Conservation (phyloP, 2,113 vertebrate genomes). For the Opisthocomus hoazin region DNA sequence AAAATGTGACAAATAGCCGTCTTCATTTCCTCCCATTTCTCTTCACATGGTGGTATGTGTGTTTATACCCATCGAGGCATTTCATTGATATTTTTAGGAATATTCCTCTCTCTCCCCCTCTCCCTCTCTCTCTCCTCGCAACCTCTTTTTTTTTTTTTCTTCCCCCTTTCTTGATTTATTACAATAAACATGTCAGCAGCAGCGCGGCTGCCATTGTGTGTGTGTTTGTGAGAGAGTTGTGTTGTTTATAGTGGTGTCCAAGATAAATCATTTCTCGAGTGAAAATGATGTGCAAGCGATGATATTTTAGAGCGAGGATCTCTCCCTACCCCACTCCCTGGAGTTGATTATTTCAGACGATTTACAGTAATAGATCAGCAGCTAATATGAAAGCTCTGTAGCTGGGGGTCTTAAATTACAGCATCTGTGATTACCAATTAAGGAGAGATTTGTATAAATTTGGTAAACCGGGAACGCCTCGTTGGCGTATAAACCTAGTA, state of each 20-base stretch:
- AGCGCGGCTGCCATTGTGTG: constrained; percentile 84
- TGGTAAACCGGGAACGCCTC: constrained; percentile 78
- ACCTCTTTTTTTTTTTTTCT: constrained; percentile 47
- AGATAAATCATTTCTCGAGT: constrained; percentile 89
- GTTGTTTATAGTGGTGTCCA: constrained; percentile 89
- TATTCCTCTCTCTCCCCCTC: constrained; percentile 71
- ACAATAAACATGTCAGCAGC: constrained; percentile 93
- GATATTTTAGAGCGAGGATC: constrained; percentile 75
- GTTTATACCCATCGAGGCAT: constrained; percentile 79
- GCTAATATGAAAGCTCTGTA: constrained; percentile 83
- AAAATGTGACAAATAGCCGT: constrained; percentile 92
- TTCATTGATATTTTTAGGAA: constrained; percentile 77
- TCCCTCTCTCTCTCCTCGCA: constrained; percentile 40
- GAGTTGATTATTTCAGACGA: constrained; percentile 80
- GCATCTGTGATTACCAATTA: constrained; percentile 90
- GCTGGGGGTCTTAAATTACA: constrained; percentile 88
- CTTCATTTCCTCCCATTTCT: constrained; percentile 83
- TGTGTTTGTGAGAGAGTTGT: constrained; percentile 88
- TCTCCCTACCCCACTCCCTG: constrained; percentile 65
- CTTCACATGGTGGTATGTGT: constrained; percentile 73
- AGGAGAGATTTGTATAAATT: constrained; percentile 90
- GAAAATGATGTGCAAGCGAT: constrained; percentile 85
- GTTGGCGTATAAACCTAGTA: constrained; percentile 77
- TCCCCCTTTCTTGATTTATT: constrained; percentile 90
- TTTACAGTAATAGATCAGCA: constrained; percentile 80